Percentiles rank a stretch among this genome's conserved stretches.
phyloP scores from a whole-genome alignment of 2,888 invertebrate species.

The Mythimna impura region DNA sequence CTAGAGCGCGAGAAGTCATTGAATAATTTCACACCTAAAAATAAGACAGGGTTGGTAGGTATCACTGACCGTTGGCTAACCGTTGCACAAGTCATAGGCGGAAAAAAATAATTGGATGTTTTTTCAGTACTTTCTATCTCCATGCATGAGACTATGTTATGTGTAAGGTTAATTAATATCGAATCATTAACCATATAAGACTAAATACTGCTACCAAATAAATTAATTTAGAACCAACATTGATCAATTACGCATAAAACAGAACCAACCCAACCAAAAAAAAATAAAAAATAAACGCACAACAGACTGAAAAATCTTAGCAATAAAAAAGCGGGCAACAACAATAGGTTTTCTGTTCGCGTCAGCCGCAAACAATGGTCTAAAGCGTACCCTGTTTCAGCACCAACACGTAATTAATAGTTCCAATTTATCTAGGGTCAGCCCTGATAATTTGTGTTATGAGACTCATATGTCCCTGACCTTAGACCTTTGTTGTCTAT shows the following conservation, averaged over 20 bases:
- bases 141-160: background rate
- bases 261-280: background rate
- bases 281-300: conserved; percentile 22
- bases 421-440: conserved; percentile 57
- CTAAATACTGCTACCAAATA: background rate
- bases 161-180: background rate
- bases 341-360: conserved; percentile 28
- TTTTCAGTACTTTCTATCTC: background rate
- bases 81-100: background rate
- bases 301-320: conserved; percentile 42
- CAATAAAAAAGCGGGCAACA: conserved; percentile 42
- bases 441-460: conserved; percentile 50
- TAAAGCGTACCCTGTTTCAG: conserved; percentile 35
- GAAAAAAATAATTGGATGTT: background rate
- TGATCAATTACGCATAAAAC: conserved; percentile 3
- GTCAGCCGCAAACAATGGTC: conserved; percentile 27
- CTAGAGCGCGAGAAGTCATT: too few species aligned
- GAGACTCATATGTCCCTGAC: conserved; percentile 45
- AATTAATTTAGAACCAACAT: background rate
- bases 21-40: too few species aligned
- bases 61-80: background rate
- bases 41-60: too few species aligned
- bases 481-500: conserved; percentile 41
- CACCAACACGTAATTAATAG: conserved; percentile 57
- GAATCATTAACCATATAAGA: background rate